Conservation (phyloP, 2,113 vertebrate species). For the Balaenoptera acutorostrata region DNA sequence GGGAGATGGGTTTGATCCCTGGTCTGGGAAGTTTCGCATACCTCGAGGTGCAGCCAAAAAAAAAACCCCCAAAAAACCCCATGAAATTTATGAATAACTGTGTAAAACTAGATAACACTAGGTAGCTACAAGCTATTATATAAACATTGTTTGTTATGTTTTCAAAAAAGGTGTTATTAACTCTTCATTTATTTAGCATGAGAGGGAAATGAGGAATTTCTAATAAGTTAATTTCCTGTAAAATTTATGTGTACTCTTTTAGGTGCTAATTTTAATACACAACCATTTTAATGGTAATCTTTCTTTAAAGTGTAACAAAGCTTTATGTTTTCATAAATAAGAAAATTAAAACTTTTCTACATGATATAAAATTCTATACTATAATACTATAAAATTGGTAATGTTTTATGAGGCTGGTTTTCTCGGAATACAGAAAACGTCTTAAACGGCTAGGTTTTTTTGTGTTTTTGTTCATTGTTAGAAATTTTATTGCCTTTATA, state of each 20-base stretch:
- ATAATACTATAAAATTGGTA: not conserved
- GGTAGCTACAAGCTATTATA: not conserved
- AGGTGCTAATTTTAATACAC: not conserved
- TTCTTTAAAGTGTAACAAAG: not conserved
- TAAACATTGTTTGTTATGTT: constrained; percentile 11
- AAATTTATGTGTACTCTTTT: not conserved
- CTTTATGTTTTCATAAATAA: constrained; percentile 25
- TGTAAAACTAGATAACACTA: not conserved
- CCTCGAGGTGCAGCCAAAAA: not conserved
- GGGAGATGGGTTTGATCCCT: too few species aligned
- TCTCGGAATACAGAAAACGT: not conserved
- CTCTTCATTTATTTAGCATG: not conserved
- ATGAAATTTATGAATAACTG: not conserved
- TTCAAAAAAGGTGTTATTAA: constrained; percentile 8
- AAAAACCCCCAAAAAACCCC: not conserved
- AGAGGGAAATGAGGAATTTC: not conserved
- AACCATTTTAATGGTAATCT: not conserved
- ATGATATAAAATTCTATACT: not conserved
- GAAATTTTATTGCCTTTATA: constrained; percentile 3
- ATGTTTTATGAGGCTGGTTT: not conserved
- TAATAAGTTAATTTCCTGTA: constrained; percentile 20
- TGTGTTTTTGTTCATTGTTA: not conserved
- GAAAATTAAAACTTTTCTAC: constrained; percentile 5
- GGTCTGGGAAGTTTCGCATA: not conserved
- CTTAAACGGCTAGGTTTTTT: not conserved